Conservation (phyloP, 2,113 vertebrate genomes). For the Chloropsis hardwickii region DNA sequence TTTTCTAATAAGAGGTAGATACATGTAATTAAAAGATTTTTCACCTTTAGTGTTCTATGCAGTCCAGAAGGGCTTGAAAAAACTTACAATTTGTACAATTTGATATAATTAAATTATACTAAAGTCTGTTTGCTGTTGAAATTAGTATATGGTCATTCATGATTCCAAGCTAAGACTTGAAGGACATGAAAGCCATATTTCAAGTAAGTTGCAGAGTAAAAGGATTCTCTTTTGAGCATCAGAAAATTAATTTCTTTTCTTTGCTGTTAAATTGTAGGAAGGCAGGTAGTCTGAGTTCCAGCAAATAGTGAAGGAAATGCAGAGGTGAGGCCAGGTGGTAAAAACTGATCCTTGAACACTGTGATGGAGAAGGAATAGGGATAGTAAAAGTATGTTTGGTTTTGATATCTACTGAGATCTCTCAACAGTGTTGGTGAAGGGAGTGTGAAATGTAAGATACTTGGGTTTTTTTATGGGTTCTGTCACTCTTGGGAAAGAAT, state of each 20-base stretch:
- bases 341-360: neutral
- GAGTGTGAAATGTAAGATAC: neutral
- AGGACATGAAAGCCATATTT: neutral
- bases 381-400: neutral
- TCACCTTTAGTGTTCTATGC: neutral
- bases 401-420: neutral
- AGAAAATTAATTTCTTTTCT: neutral
- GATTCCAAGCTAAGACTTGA: neutral
- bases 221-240: neutral
- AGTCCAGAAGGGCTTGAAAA: neutral
- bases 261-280: neutral
- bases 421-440: neutral
- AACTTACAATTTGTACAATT: neutral
- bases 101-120: neutral
- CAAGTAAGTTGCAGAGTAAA: neutral
- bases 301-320: neutral
- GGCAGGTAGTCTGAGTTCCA: neutral
- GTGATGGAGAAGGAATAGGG: neutral
- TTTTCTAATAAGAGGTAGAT: neutral
- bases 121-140: neutral
- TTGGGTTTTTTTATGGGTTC: neutral
- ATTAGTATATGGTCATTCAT: neutral
- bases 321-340: neutral
- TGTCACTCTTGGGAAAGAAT: neutral
- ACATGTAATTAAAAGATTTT: neutral